These are phyloP conservation scores for Regulus satrapa DNA, from an alignment of 2,113 vertebrate genomes.

Conservation along the genomic window DNA sequence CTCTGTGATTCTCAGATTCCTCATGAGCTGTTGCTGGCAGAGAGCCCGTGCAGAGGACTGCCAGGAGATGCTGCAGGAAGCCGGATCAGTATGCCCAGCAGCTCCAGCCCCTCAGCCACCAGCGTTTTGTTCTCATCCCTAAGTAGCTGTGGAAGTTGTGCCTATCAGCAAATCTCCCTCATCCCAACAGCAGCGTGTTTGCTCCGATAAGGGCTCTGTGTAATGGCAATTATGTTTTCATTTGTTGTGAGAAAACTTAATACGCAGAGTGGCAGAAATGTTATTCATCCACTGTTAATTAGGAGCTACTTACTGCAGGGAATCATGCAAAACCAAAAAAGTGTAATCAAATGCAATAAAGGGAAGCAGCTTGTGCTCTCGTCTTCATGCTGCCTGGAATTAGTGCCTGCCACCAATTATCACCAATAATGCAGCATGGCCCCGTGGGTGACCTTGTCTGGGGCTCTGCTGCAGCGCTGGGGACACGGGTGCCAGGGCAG, in stretches of 20 bases:
- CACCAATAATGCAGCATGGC: not conserved
- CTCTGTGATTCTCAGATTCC: not conserved
- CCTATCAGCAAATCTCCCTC: not conserved
- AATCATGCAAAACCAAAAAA: not conserved
- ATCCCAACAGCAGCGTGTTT: not conserved
- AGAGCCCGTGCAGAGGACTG: not conserved
- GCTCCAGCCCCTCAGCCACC: not conserved
- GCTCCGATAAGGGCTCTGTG: not conserved
- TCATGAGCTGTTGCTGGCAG: not conserved
- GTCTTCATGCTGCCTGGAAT: not conserved
- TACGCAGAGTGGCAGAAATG: constrained; percentile 16
- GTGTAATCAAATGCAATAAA: not conserved
- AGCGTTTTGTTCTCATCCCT: not conserved
- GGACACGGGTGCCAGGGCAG: not conserved
- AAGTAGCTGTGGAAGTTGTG: not conserved
- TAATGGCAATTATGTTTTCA: constrained; percentile 39
- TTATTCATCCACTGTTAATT: constrained; percentile 25
- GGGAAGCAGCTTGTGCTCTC: not conserved
- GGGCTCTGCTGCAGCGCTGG: not conserved
- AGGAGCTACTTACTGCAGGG: not conserved
- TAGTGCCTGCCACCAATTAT: not conserved
- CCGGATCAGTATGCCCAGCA: accelerated
- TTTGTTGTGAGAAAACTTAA: constrained; percentile 46
- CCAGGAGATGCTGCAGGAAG: not conserved
- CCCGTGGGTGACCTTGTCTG: not conserved